Base-by-base conservation (phyloP, 64 coral and sea anemone species). In the Montipora cactus region DNA sequence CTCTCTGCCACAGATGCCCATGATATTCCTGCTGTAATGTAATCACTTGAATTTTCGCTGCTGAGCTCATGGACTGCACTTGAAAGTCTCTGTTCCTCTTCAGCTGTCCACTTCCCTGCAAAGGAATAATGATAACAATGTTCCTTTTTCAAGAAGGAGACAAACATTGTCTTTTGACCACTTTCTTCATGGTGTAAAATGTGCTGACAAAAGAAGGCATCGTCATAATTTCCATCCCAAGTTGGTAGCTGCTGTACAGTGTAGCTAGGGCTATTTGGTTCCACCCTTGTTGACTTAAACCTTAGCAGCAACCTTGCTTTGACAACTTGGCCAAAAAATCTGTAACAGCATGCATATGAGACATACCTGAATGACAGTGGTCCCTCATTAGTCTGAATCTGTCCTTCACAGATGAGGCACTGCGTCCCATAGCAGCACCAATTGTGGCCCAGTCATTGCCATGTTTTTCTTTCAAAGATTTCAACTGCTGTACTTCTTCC, bases 321-420 rank as follows among this genome's bases (percentile, higher is more conserved):
- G 52, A 55, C 52, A 55, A 55, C 52, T 55, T 74, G 71, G 23
- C 49, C 8, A 61, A 8, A 8, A 78, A 59, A 15, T 64, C n/a
- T 37, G 37, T 37, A 2, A 37, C 37, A 37, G 37, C 37, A 37
- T 37, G 37, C 37, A 37, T 37, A 37, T 37, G 37, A 37, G 37
- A 5, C 44, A 37, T 87, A 98, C 97, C 97, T 80, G 97, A 91
- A 47, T 94, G 92, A 73, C 98, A 99, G 76, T 94, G 93, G 13
- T 99, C 98, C 49, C 92, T 96, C 76, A 99, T 87, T 2, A 99
- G 80, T 70, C 98, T 77, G 78, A 85, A 99, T 67, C 98, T 93
- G 78, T 99, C 98, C 80, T 99, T 99, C 1, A 99, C 98, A 78
- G 98, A 99, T 0, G 98, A 99, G 4, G 98, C 98, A 99, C 98